Evolutionary conservation across 2,113 vertebrate species (phyloP).

Genomic region (Gila orcuttii): DNA sequence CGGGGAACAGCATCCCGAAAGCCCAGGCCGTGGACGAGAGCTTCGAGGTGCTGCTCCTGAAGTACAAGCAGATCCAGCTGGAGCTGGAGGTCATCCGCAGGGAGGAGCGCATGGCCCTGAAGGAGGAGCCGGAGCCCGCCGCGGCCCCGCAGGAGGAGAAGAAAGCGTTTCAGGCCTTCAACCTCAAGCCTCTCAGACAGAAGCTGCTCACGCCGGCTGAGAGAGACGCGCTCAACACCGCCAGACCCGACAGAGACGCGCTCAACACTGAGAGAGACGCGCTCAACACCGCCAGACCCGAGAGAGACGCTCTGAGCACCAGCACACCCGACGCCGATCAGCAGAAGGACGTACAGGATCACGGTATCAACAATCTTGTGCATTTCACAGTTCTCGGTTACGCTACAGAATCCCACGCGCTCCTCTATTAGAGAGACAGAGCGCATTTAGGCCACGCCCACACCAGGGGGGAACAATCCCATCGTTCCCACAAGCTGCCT

Average conservation of each 20-base stretch:
- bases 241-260: constrained; percentile 37
- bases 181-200: constrained; percentile 91
- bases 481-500: too few relatives aligned
- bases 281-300: too few relatives aligned
- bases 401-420: too few relatives aligned
- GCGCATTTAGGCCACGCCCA: too few relatives aligned
- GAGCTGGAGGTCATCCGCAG: constrained; percentile 95
- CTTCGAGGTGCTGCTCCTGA: constrained; percentile 94
- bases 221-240: constrained; percentile 78
- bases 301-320: too few relatives aligned
- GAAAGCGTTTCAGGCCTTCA: constrained; percentile 92
- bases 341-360: too few relatives aligned
- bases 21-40: constrained; percentile 87
- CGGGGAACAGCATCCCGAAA: constrained; percentile 74
- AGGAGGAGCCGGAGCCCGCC: constrained; percentile 68
- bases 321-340: too few relatives aligned
- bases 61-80: constrained; percentile 95
- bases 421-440: too few relatives aligned
- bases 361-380: too few relatives aligned
- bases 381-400: too few relatives aligned
- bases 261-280: too few relatives aligned
- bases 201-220: constrained; percentile 84
- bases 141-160: constrained; percentile 73
- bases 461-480: too few relatives aligned
- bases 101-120: constrained; percentile 90